Evolutionary conservation across 2,888 invertebrate genomes (phyloP), one percentile per base, ranked within the genome.

Genomic region (Lagria hirta): DNA sequence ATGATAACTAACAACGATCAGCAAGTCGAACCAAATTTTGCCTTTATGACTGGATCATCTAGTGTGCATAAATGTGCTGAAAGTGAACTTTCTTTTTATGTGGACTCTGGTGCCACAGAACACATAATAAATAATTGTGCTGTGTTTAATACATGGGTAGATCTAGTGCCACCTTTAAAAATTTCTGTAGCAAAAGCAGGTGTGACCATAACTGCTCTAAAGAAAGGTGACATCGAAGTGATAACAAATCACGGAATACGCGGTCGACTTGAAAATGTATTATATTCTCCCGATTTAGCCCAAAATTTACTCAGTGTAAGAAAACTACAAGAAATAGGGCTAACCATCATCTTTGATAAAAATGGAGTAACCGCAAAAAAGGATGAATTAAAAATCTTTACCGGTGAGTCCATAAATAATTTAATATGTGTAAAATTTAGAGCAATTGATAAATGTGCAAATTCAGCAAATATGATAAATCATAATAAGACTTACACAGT

Each of bases 261-360:
- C 16, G 52, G 49, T 22, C 17, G 24, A 6, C 35, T 57, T 6
- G 42, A 55, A 17, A 28, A 52, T 13, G 52, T 60, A 3, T 52
- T 66, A 3, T 67, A 50, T 41, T 60, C 60, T 32, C 28, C 51
- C 6, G 62, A 67, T 16, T 50, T 57, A 3, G 61, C 62, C 23
- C 52, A 63, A 42, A 64, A 65, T 41, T 40, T 62, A 10, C 37
- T 62, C 4, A 62, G 62, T 1, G 62, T 64, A 21, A 40, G 38
- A 34, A 46, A 13, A n/a, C 28, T 50, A 3, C 47, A 52, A 28
- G 24, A 57, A 32, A 50, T 55, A 21, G 62, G 60, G 8, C 55
- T 62, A 52, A 54, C 49, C 11, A 54, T 68, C 5, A 57, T 43
- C 14, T 66, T 62, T 29, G 45, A 54, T 26, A 49, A 60, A 40